A percentile compares a stretch with the other conserved stretches of the same genome.
Conservation (phyloP, 2,113 vertebrate species). For the Podiceps cristatus region DNA sequence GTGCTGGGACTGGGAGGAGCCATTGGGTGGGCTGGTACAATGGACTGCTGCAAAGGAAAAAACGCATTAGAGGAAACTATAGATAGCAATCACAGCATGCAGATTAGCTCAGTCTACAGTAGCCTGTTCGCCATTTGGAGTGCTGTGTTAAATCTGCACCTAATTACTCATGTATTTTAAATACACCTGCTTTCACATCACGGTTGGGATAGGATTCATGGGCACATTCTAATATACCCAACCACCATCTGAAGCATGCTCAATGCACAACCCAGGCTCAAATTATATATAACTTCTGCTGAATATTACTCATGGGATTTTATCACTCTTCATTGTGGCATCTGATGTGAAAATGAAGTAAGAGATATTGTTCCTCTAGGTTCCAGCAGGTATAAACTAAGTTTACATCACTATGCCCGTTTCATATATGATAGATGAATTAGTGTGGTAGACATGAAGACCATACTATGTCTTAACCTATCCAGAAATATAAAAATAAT, state of each 20-base stretch:
- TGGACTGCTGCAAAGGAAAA: constrained; percentile 84
- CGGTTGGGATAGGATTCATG: neutral
- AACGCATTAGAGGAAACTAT: neutral
- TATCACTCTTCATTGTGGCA: neutral
- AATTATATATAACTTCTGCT: neutral
- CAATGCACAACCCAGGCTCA: neutral
- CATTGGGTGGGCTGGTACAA: constrained; percentile 91
- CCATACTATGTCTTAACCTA: neutral
- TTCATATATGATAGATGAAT: neutral
- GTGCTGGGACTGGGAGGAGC: constrained; percentile 97
- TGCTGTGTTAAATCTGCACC: neutral
- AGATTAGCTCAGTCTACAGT: neutral
- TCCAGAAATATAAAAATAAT: neutral
- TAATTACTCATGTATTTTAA: neutral
- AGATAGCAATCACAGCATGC: neutral
- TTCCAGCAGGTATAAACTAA: neutral
- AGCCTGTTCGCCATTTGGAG: neutral
- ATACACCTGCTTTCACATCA: neutral
- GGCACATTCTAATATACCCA: neutral
- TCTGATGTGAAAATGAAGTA: neutral
- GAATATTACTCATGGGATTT: neutral
- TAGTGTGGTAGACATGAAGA: neutral
- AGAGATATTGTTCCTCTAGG: neutral
- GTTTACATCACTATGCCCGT: neutral
- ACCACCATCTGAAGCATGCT: neutral